Conservation (phyloP, 2,113 vertebrate genomes). For the Setophaga coronata region DNA sequence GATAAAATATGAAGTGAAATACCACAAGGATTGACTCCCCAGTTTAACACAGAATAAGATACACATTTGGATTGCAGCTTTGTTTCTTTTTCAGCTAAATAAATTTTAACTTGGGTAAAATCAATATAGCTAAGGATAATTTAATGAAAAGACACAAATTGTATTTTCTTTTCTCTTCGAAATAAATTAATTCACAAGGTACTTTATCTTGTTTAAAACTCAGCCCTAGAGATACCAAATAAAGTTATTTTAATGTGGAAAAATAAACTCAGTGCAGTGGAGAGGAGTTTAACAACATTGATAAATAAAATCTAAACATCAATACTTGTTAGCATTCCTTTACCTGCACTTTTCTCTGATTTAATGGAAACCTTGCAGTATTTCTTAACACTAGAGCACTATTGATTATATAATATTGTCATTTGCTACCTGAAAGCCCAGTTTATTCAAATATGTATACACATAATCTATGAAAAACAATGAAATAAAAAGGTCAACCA, state of each 20-base stretch:
- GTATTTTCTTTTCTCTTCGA: slow-evolving; percentile 58
- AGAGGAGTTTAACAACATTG: slow-evolving; percentile 79
- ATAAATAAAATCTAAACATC: slow-evolving; percentile 87
- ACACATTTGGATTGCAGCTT: background rate
- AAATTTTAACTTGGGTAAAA: slow-evolving; percentile 51
- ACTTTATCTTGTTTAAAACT: slow-evolving; percentile 73
- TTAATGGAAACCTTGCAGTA: slow-evolving; percentile 81
- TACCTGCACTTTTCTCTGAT: slow-evolving; percentile 75
- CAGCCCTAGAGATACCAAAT: slow-evolving; percentile 48
- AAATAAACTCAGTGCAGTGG: slow-evolving; percentile 74
- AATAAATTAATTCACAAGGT: slow-evolving; percentile 66
- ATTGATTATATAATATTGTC: slow-evolving; percentile 80
- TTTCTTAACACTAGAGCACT: slow-evolving; percentile 61
- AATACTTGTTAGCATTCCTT: slow-evolving; percentile 87
- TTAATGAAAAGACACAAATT: slow-evolving; percentile 75
- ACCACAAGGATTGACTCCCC: background rate
- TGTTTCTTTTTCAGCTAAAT: slow-evolving; percentile 39
- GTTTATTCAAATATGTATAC: slow-evolving; percentile 35
- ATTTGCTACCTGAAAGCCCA: slow-evolving; percentile 81
- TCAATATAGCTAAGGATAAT: slow-evolving; percentile 69
- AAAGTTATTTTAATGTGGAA: slow-evolving; percentile 63
- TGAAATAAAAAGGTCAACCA: slow-evolving; percentile 26
- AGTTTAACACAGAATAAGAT: background rate
- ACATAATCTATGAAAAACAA: background rate
- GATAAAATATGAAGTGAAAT: background rate